Evolutionary conservation across 2,797 vertebrate genomes (phyloP), one percentile per base, ranked within the genome.

Genomic region (Molossus molossus): DNA sequence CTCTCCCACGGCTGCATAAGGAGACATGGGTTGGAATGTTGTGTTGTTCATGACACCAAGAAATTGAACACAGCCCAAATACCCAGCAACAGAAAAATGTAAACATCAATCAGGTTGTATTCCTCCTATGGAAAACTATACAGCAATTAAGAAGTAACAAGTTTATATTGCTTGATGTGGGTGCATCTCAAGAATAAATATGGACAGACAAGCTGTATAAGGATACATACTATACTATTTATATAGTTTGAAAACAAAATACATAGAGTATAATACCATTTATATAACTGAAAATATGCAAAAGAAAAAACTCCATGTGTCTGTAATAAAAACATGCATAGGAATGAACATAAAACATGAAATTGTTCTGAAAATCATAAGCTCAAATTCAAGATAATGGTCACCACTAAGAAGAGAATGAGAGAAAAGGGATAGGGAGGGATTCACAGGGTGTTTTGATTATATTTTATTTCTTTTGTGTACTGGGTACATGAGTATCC

Each of bases 241-340:
- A 55, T 29, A 27, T 81, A 75, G 27, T 67, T 81, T 90, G 57
- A 87, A 90, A 90, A 83, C 25, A 29, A 92, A 80, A 53, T 48
- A 40, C 50, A 88, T 14, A 90, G n/a, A 58, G 3, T 82, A 29
- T 65, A 53, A 79, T 50, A 7, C 6, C 62, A 86, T 73, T 90
- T 58, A 75, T 60, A 76, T 58, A 25, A 15, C 20, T n/a, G 7
- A 83, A 91, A 77, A 58, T 4, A 37, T n/a, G n/a, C 2, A 50
- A 69, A 95, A 69, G 10, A 20, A 77, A 77, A 94, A 87, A 76
- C 29, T 79, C 3, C 33, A 6, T 40, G 8, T 21, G 3, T 84
- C 45, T 50, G 37, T 37, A 57, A 58, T 65, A 62, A 89, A 87
- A 91, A 29, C 18, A 80, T 7, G 15, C 7, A 37, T 48, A 14